phyloP scores from a whole-genome alignment of 2,797 vertebrate genomes.

The Chloroceryle inda region DNA sequence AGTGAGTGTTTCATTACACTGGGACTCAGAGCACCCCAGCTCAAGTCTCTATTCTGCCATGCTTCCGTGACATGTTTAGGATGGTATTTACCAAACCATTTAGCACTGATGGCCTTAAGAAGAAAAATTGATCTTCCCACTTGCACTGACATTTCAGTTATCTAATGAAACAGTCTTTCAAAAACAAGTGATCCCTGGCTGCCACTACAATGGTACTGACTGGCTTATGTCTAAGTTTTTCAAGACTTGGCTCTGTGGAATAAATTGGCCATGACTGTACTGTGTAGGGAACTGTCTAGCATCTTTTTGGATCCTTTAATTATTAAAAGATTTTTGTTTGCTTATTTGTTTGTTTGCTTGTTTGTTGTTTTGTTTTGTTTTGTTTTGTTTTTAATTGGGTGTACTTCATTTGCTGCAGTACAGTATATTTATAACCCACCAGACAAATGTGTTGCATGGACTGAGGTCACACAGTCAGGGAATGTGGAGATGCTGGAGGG shows the following conservation, averaged over 20 bases:
- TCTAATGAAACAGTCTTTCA: neutral
- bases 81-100: neutral
- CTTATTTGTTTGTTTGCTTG: neutral
- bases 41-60: neutral
- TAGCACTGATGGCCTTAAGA: neutral
- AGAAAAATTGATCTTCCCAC: neutral
- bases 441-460: neutral
- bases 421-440: neutral
- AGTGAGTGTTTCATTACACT: accelerated
- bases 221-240: accelerated
- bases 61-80: neutral
- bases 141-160: neutral
- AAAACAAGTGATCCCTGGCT: neutral
- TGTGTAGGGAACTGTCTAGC: neutral
- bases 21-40: neutral
- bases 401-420: neutral
- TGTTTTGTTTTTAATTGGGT: neutral
- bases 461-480: neutral
- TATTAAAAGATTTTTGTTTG: neutral
- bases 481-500: neutral
- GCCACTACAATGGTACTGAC: too few relatives aligned
- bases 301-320: neutral
- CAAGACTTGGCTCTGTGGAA: neutral
- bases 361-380: neutral
- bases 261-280: neutral